Conservation (phyloP, 35 echinoderm and acorn worm genomes). For the Hemicentrotus pulcherrimus region DNA sequence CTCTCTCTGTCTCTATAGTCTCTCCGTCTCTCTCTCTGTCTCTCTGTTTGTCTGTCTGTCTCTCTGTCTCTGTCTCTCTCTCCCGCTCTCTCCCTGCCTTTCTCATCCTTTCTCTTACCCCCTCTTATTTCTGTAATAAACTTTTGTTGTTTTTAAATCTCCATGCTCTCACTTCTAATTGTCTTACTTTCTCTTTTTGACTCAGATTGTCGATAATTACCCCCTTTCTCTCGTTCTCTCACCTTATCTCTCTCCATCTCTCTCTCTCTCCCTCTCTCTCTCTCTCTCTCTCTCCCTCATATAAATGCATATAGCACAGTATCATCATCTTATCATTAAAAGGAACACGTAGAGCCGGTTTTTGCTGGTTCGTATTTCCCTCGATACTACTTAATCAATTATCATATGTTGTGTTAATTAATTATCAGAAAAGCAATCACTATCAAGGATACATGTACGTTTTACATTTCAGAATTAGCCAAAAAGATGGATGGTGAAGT, state of each 20-base stretch:
- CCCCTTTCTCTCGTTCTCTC: too few relatives aligned
- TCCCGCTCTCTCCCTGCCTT: neutral
- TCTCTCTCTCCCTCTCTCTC: neutral
- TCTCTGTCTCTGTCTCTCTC: neutral
- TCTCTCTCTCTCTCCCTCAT: too few relatives aligned
- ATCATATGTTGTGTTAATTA: neutral
- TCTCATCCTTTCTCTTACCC: too few relatives aligned
- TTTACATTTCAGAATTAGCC: neutral
- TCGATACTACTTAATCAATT: neutral
- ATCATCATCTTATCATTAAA: too few relatives aligned
- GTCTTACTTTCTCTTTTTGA: too few relatives aligned
- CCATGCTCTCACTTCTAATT: too few relatives aligned
- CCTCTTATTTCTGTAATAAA: too few relatives aligned
- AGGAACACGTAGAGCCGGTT: neutral
- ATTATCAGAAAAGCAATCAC: neutral
- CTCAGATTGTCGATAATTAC: too few relatives aligned
- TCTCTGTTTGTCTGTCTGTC: neutral
- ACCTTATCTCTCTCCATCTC: neutral
- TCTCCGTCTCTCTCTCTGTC: neutral
- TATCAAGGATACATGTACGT: neutral
- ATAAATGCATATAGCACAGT: too few relatives aligned
- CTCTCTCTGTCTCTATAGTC: too few relatives aligned
- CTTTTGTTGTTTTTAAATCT: too few relatives aligned
- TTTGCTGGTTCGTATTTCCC: neutral
- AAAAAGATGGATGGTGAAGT: neutral